Evolutionary conservation across 2,113 vertebrate genomes (phyloP), one percentile per base, ranked within the genome.

Genomic region (Oenanthe melanoleuca): DNA sequence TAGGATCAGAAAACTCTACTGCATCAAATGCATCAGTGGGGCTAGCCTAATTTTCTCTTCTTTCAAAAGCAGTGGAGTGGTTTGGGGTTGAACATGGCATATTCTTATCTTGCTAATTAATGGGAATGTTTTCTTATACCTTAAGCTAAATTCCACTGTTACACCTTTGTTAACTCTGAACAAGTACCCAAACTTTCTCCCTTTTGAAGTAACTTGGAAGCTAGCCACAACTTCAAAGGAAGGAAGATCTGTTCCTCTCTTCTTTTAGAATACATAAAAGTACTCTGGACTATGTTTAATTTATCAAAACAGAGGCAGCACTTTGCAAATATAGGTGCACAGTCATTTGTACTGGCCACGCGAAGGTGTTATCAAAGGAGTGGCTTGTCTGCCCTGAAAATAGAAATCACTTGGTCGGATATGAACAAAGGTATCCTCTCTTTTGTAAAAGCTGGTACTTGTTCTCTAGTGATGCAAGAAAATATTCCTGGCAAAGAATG

Each of bases 161-260:
- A 57, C 49, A 83, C 86, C 75, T 93, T 89, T 88, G 75, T 88
- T 92, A 94, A 92, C 42, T 73, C 67, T 67, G 72, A 94, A 75
- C 64, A 78, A 95, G 88, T 88, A 92, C 85, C 92, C 52, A 60
- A 90, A 93, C 82, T 92, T 95, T 78, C 92, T 66, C 79, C 44
- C 82, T 94, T 97, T 96, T 97, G 95, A 94, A 96, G 88, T 89
- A 82, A 67, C 79, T 95, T 97, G 96, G 93, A 96, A 93, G 75
- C 64, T 88, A 96, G 64, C 82, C 93, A 93, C 53, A 70, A 45
- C 85, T 88, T 97, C 92, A 96, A 88, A 95, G 93, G 71, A 63
- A 92, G 90, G 95, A 86, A 93, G 90, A 95, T 92, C 82, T 94
- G 69, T 78, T 90, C 92, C 85, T 85, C 38, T 90, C 50, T 89